Percentiles rank a stretch among this genome's conserved stretches.
Evolutionary conservation across 2,888 invertebrate species (phyloP).

Genomic region (Pegoplata infirma): DNA sequence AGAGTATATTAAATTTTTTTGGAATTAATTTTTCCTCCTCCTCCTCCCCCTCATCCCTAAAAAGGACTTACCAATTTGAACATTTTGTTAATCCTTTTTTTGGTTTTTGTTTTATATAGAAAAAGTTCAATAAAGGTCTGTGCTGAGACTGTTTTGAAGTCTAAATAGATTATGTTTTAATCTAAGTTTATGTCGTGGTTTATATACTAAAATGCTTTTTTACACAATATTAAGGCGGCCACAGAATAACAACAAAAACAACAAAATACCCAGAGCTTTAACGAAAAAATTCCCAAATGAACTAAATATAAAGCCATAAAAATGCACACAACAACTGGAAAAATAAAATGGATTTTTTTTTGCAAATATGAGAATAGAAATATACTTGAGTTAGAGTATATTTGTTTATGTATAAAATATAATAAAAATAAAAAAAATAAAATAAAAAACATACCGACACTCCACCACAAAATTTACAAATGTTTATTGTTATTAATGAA

Average conservation of each 20-base stretch:
- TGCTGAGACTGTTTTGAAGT: conserved; percentile 68
- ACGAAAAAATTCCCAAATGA: conserved; percentile 57
- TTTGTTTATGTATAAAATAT: no score
- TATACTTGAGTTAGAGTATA: no score
- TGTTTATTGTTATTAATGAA: not conserved
- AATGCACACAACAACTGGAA: conserved; percentile 35
- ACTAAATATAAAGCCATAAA: conserved; percentile 52
- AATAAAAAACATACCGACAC: conserved; percentile 14
- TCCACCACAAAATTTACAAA: not conserved
- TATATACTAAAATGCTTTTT: conserved; percentile 56
- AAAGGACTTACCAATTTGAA: conserved; percentile 75
- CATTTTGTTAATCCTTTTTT: conserved; percentile 69
- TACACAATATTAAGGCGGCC: conserved; percentile 31
- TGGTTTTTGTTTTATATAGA: conserved; percentile 5
- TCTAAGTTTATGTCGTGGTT: conserved; percentile 50
- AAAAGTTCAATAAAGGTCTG: conserved; percentile 69
- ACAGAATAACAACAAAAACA: conserved; percentile 38
- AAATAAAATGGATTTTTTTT: no score
- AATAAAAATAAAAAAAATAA: not conserved
- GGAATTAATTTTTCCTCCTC: no score
- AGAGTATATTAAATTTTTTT: no score
- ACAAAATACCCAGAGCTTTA: no score
- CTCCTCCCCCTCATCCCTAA: no score
- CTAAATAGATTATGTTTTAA: conserved; percentile 61
- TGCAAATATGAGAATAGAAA: conserved; percentile 31